Evolutionary conservation across 2,113 vertebrate genomes (phyloP), one percentile per base, ranked within the genome.

Genomic region (Rynchops niger): DNA sequence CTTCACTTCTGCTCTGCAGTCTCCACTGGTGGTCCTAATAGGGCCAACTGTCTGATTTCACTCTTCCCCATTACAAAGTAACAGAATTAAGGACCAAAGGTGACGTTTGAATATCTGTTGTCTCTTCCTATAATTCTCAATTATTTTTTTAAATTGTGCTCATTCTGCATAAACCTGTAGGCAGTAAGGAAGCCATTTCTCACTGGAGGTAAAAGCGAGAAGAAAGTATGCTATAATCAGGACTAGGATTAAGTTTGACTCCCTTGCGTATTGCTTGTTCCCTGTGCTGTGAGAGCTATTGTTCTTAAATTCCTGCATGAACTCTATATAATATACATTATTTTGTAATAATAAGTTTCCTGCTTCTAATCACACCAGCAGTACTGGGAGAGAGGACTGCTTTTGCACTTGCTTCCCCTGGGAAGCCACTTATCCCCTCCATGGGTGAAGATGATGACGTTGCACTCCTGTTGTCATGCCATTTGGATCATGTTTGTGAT

Each of bases 141-240:
- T 49, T 49, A 7, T 27, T 15, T 27, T 66, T 23, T 6, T 23
- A 0, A 81, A 43, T 15, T 45, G 4, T 2, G 0, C 12, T 71
- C 6, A 11, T 85, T 49, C 25, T 80, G 11, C 30, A 18, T 78
- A 45, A 82, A 90, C 43, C 20, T 49, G 5, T 38, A 82, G 21
- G 27, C 83, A 58, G 18, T 70, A 36, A 62, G 47, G 36, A 82
- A 77, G 22, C 14, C 1, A 0, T 27, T 85, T 74, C 29, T 93
- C n/a, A 62, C 15, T 11, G 29, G 21, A 53, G 38, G n/a, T 27
- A 86, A 61, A n/a, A 34, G 6, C 25, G 12, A 38, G 32, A 38
- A 63, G 25, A 38, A 74, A 74, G 34, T 26, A 9, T 8, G 1
- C 14, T 66, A 9, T 15, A 29, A 36, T 45, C 27, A 50, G 32